Base-by-base conservation (phyloP, 2,888 invertebrate species). In the Eristalinus aeneus region DNA sequence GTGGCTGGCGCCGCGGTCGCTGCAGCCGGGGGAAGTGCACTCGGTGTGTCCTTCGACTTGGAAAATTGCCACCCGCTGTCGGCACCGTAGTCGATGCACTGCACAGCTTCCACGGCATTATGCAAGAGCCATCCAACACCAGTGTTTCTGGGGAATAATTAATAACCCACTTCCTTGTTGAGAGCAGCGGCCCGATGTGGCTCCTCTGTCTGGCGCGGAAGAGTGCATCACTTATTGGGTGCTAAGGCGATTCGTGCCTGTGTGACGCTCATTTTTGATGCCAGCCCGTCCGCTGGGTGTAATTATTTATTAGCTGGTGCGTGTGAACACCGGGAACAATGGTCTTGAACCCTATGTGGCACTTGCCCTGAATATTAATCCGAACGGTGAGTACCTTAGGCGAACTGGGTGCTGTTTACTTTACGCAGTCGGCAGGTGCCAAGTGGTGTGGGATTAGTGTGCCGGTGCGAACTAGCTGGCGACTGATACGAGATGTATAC, bases 261-360 rank as follows among this genome's bases (percentile, higher is more conserved):
- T 46, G 67, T 75, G 65, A 60, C n/a, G 58, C 32, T 67, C 60
- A 67, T 75, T 75, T 75, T 16, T 32, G 64, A 67, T 75, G 67
- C 75, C 67, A 67, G 31, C 22, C 32, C 16, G 65, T 60, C 31
- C 16, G n/a, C 20, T 58, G 32, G 36, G 20, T 56, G 11, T 67
- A 75, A 46, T 58, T 67, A 46, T 58, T 67, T 46, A 67, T 60
- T 75, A 67, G 67, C 16, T 58, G 23, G 58, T 75, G 75, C 67
- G 75, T 75, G 75, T 65, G 75, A 75, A 75, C 5, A 46, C 16
- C n/a, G 27, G n/a, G 12, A 23, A 58, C 58, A 58, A n/a, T 58
- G 27, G 23, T 65, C 39, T 65, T 65, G 46, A 65, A 65, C 46
- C 46, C 46, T 46, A 16, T 12, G 27, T 46, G 72, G 61, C 20